These are phyloP conservation scores for Chamaea fasciata DNA, from an alignment of 2,113 vertebrate genomes.

Conservation along the genomic window DNA sequence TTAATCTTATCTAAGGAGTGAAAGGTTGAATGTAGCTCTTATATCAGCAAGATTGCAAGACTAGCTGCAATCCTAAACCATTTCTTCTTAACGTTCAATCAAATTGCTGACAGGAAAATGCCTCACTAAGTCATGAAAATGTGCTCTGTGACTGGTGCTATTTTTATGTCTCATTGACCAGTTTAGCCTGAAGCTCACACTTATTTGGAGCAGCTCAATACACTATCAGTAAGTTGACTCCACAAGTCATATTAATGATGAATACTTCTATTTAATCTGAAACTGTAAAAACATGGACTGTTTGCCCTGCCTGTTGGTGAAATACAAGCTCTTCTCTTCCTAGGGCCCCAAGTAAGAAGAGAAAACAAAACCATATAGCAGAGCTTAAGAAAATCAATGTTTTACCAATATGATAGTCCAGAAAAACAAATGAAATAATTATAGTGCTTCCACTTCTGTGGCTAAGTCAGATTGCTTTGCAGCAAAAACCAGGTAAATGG, in stretches of 20 bases:
- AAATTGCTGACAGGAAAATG: slow-evolving; percentile 22
- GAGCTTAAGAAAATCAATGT: not conserved
- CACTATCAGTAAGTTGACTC: not conserved
- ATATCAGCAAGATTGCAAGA: not conserved
- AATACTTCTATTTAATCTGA: slow-evolving; percentile 5
- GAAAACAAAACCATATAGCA: not conserved
- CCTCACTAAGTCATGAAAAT: slow-evolving; percentile 20
- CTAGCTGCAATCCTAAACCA: not conserved
- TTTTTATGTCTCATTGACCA: slow-evolving; percentile 38
- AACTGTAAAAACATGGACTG: not conserved
- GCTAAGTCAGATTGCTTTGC: not conserved
- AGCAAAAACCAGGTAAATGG: not conserved
- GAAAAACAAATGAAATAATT: not conserved
- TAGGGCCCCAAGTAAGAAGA: not conserved
- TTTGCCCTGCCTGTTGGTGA: not conserved
- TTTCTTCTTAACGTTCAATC: not conserved
- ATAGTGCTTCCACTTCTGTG: not conserved
- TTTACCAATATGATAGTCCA: not conserved
- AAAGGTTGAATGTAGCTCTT: not conserved
- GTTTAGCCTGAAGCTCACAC: not conserved
- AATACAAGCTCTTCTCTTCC: not conserved
- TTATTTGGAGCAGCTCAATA: not conserved
- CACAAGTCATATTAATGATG: not conserved
- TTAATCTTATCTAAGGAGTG: not conserved
- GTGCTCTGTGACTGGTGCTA: slow-evolving; percentile 3